Conservation (phyloP, 2,888 invertebrate species). For the Synanthedon vespiformis region DNA sequence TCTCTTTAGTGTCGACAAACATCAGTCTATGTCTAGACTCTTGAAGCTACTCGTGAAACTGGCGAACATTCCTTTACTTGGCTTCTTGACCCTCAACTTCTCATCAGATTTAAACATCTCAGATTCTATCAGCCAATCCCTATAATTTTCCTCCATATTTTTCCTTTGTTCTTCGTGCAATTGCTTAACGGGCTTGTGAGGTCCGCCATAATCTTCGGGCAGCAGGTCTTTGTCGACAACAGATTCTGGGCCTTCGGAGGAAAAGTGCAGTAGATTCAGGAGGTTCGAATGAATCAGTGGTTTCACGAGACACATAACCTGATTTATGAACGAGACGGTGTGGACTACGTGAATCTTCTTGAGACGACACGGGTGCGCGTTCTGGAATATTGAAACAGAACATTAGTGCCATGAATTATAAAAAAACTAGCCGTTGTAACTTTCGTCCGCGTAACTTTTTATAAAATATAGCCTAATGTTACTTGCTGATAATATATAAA, state of each 20-base stretch:
- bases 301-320: constrained; percentile 75
- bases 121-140: constrained; percentile 73
- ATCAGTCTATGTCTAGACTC: constrained; percentile 60
- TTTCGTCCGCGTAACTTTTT: too few species aligned
- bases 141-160: constrained; percentile 70
- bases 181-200: constrained; percentile 58
- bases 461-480: too few species aligned
- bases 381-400: constrained; percentile 43
- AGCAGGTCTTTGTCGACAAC: constrained; percentile 53
- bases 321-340: constrained; percentile 76
- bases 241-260: constrained; percentile 59
- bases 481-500: too few species aligned
- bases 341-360: constrained; percentile 76
- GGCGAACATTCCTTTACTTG: constrained; percentile 61
- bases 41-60: constrained; percentile 63
- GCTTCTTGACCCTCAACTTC: constrained; percentile 57
- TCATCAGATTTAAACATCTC: constrained; percentile 67
- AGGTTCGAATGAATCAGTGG: constrained; percentile 75
- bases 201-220: constrained; percentile 73
- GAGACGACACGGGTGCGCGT: constrained; percentile 75
- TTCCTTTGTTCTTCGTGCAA: constrained; percentile 70
- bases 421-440: too few species aligned
- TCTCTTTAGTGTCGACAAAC: constrained; percentile 1
- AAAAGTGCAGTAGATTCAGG: constrained; percentile 71
- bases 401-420: not conserved